Percentiles rank a stretch among this genome's conserved stretches.
phyloP scores from a whole-genome alignment of 2,888 invertebrate species.

The Kuschelorhynchus macadamiae region DNA sequence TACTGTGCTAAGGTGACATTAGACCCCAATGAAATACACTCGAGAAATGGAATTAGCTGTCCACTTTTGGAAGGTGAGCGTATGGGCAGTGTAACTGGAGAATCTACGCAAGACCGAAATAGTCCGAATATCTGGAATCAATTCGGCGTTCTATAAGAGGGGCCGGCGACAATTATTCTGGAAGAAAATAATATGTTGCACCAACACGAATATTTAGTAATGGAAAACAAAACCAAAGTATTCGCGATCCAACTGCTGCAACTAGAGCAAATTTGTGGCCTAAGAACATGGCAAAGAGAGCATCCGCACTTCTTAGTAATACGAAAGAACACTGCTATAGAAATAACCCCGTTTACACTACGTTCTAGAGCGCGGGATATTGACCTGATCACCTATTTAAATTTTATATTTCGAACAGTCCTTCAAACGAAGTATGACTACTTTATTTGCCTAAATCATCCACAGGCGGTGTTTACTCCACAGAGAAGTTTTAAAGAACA shows the following conservation, averaged over 20 bases:
- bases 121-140: no score
- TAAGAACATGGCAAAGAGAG: slow-evolving; percentile 2
- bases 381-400: background rate
- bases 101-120: no score
- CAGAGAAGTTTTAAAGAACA: slow-evolving; percentile 23
- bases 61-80: no score
- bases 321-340: background rate
- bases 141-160: no score
- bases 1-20: no score
- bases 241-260: background rate
- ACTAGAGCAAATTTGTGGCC: background rate
- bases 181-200: background rate
- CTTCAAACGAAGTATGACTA: background rate
- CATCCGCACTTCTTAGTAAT: background rate
- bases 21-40: no score
- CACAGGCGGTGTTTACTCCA: slow-evolving; percentile 11
- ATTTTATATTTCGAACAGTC: background rate
- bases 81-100: no score
- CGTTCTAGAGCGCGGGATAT: background rate
- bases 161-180: background rate
- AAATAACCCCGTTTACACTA: background rate
- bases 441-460: slow-evolving; percentile 1
- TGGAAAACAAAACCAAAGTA: background rate
- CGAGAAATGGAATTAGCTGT: no score
- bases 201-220: background rate